These are phyloP conservation scores for Toxotes lorentzi DNA, from an alignment of 2,797 vertebrate genomes.

Conservation along the genomic window DNA sequence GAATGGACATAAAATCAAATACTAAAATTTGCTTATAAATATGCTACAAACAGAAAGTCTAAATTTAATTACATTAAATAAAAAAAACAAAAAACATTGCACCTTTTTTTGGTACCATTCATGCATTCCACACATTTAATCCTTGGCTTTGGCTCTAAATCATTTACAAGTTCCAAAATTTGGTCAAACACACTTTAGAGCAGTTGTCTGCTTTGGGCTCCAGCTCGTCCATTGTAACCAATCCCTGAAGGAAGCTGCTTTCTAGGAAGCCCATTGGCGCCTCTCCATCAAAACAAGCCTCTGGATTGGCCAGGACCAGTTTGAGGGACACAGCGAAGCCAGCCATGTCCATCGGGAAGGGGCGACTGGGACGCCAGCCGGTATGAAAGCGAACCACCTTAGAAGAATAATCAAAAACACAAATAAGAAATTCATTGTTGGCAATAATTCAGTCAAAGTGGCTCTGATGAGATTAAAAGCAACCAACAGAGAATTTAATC, in stretches of 20 bases:
- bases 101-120: not conserved
- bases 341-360: conserved; percentile 95
- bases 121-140: not conserved
- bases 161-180: not conserved
- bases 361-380: conserved; percentile 92
- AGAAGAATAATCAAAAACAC: not conserved
- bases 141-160: not conserved
- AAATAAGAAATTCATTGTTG: not conserved
- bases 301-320: conserved; percentile 86
- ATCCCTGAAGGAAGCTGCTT: conserved; percentile 90
- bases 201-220: conserved; percentile 93
- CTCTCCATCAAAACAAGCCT: conserved; percentile 87
- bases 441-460: not conserved
- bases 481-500: not conserved
- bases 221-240: conserved; percentile 91
- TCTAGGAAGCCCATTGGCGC: conserved; percentile 93
- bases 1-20: not conserved
- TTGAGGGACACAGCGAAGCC: conserved; percentile 91
- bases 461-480: not conserved
- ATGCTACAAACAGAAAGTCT: not conserved
- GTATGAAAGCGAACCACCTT: conserved; percentile 92
- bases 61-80: not conserved
- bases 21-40: not conserved
- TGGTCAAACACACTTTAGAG: conserved; percentile 83
- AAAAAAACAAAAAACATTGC: too few species aligned